phyloP scores from a whole-genome alignment of 1,140 invertebrate genomes.

The Drosophila asahinai region DNA sequence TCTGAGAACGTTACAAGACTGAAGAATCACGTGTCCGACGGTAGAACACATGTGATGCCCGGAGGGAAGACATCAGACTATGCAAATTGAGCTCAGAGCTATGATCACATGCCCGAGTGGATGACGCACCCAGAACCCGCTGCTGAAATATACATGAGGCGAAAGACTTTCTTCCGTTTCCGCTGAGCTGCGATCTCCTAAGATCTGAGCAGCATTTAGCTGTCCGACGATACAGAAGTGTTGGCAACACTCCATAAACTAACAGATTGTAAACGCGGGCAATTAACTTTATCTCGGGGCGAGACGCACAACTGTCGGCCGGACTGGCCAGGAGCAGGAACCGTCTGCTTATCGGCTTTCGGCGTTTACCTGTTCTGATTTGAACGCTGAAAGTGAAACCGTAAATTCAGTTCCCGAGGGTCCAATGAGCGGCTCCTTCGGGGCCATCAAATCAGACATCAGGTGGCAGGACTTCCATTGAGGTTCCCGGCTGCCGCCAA shows the following conservation, averaged over 20 bases:
- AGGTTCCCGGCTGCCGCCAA: conserved; percentile 27
- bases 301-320: conserved; percentile 67
- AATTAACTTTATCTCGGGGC: conserved; percentile 74
- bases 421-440: conserved; percentile 27
- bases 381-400: conserved; percentile 77
- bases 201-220: conserved; percentile 27
- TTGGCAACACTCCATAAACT: conserved; percentile 72
- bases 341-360: conserved; percentile 25
- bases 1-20: conserved; percentile 32
- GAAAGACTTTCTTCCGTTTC: conserved; percentile 81
- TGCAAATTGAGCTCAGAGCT: conserved; percentile 49
- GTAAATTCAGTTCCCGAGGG: conserved; percentile 60
- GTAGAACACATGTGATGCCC: conserved; percentile 39
- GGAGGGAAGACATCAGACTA: conserved; percentile 29
- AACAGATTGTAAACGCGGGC: conserved; percentile 56
- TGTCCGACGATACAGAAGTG: conserved; percentile 58
- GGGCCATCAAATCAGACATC: conserved; percentile 75
- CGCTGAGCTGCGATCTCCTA: conserved; percentile 18
- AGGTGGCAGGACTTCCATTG: conserved; percentile 67
- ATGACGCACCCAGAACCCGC: conserved; percentile 37
- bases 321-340: not conserved
- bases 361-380: conserved; percentile 74
- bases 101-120: conserved; percentile 17
- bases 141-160: conserved; percentile 71
- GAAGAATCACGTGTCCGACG: conserved; percentile 55